Evolutionary conservation across 1,140 invertebrate genomes (phyloP), one percentile per base, ranked within the genome.

Genomic region (Stegodyphus mimosarum): DNA sequence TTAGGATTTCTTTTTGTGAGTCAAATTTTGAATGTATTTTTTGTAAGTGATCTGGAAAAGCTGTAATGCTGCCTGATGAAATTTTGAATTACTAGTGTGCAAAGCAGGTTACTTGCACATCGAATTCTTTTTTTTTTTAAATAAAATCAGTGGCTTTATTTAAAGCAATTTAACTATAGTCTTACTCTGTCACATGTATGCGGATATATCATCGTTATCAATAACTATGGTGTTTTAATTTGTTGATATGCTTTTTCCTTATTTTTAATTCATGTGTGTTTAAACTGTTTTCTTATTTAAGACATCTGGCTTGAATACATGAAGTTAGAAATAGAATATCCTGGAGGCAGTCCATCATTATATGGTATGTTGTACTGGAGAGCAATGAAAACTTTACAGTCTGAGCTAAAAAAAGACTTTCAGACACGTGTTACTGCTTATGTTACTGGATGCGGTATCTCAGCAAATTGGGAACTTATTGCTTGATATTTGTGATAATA

Each of bases 301-400:
- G 91, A 92, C 88, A 89, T 94, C 11, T 94, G 93, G 93, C 89
- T 94, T 67, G 90, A 92, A 86, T 93, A 92, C 84, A 91, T 93
- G 15, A 90, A 89, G 48, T 93, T 93, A 87, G 93, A 93, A 90
- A 89, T 91, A 87, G 91, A 91, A 69, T 86, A 90, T 66, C 1
- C 5, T 9, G 51, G 52, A 60, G 92, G 92, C 2, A 90, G 92
- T 64, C 87, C 90, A 0, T 89, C 89, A 11, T 90, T 89, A 79
- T 89, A 91, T 55, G 89, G 90, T 5, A 86, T 88, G 0, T 87
- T 93, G 17, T 90, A 93, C 71, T 89, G 88, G 52, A 90, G 91
- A 88, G 93, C 93, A 53, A 88, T 92, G 5, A 91, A 91, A 87
- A 90, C 88, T 13, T 88, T 93, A 53, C 87, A 91, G 60, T 73